Conservation (phyloP, 1,140 invertebrate genomes). For the Halyomorpha halys region DNA sequence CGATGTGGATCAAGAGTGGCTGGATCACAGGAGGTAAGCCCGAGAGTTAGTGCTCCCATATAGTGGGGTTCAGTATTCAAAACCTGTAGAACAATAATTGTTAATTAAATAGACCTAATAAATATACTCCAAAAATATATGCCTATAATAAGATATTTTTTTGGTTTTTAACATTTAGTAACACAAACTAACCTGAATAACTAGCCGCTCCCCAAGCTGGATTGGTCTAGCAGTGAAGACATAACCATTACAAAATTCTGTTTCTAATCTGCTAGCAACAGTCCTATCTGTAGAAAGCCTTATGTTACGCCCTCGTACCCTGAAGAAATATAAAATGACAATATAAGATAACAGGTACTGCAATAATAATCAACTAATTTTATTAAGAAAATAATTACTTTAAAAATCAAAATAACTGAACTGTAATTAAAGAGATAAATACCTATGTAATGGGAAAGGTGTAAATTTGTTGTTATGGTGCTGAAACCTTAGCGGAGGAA, state of each 20-base stretch:
- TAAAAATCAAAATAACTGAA: constrained; percentile 1
- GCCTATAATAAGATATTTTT: not conserved
- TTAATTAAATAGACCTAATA: not conserved
- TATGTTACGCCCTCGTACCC: constrained; percentile 73
- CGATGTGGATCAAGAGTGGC: constrained; percentile 48
- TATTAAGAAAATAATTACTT: no score
- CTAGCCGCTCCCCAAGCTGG: constrained; percentile 56
- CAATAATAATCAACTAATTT: no score
- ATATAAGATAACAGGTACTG: no score
- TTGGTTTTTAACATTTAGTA: not conserved
- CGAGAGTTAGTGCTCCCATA: constrained; percentile 78
- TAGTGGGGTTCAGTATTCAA: constrained; percentile 74
- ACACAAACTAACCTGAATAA: constrained; percentile 11
- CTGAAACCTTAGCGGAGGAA: constrained; percentile 25
- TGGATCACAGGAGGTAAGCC: constrained; percentile 88
- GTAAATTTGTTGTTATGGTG: constrained; percentile 46
- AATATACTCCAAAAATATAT: not conserved
- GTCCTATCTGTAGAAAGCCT: constrained; percentile 66
- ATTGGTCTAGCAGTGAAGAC: constrained; percentile 82
- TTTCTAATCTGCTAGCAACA: constrained; percentile 65
- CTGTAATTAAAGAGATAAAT: constrained; percentile 34
- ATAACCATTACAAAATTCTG: constrained; percentile 89
- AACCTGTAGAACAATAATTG: constrained; percentile 46
- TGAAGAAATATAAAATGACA: constrained; percentile 33
- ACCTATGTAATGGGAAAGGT: constrained; percentile 55